These are phyloP conservation scores for Nysson spinosus DNA, from an alignment of 2,888 invertebrate species.

Conservation along the genomic window DNA sequence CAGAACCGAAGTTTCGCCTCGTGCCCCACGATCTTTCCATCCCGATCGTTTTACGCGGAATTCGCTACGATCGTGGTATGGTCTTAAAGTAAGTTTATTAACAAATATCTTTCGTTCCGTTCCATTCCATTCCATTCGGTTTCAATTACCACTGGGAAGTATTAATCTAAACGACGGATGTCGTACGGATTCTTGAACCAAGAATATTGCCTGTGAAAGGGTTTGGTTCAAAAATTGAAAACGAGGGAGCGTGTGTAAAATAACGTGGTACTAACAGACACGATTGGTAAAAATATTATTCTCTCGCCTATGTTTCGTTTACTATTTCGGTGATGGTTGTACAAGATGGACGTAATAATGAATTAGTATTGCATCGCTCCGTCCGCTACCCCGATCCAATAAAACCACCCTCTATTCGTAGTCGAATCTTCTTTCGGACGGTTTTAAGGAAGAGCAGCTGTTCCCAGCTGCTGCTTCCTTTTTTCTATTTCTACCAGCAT, in stretches of 20 bases:
- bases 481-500: conserved; percentile 44
- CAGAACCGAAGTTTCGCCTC: conserved; percentile 25
- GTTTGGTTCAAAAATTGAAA: too few relatives aligned
- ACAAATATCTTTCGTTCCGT: too few relatives aligned
- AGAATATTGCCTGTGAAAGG: too few relatives aligned
- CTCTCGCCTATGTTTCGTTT: too few relatives aligned
- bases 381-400: conserved; percentile 67
- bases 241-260: too few relatives aligned
- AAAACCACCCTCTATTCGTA: conserved; percentile 52
- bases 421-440: conserved; percentile 30
- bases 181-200: too few relatives aligned
- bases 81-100: conserved; percentile 49
- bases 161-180: too few relatives aligned
- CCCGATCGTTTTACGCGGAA: not conserved
- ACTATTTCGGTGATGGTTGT: too few relatives aligned
- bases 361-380: conserved; percentile 31
- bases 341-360: too few relatives aligned
- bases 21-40: not conserved
- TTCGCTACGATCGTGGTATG: conserved; percentile 32
- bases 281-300: too few relatives aligned
- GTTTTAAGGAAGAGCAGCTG: conserved; percentile 60
- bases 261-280: too few relatives aligned
- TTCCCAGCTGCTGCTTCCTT: conserved; percentile 35
- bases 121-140: not conserved
- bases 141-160: too few relatives aligned